A percentile compares a stretch with the other conserved stretches of the same genome.
phyloP scores from a whole-genome alignment of 1,140 invertebrate species.

The Cepaea nemoralis region DNA sequence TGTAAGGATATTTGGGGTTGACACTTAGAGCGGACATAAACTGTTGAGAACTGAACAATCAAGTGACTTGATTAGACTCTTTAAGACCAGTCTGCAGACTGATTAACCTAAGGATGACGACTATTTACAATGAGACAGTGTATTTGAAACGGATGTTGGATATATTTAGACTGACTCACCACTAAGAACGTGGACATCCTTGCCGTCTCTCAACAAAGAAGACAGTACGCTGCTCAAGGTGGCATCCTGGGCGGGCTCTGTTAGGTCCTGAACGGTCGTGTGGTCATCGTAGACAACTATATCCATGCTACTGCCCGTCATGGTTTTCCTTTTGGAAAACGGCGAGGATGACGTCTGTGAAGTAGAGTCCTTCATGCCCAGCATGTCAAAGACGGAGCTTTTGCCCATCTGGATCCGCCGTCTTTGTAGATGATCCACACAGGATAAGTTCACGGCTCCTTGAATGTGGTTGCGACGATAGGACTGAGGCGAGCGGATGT shows the following conservation, averaged over 20 bases:
- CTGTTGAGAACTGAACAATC: no score
- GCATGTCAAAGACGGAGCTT: constrained; percentile 79
- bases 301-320: constrained; percentile 73
- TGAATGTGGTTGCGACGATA: constrained; percentile 82
- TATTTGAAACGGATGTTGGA: no score
- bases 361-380: constrained; percentile 73
- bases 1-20: no score
- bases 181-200: constrained; percentile 79
- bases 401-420: constrained; percentile 80
- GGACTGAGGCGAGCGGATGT: constrained; percentile 81
- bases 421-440: constrained; percentile 81
- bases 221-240: constrained; percentile 80
- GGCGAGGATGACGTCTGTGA: constrained; percentile 73
- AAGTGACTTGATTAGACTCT: no score
- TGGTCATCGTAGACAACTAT: constrained; percentile 82
- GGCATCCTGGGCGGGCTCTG: constrained; percentile 70
- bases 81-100: no score
- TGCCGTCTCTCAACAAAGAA: constrained; percentile 80
- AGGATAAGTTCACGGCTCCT: constrained; percentile 83
- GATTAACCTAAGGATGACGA: no score
- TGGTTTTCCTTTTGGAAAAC: constrained; percentile 77
- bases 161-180: no score
- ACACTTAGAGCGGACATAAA: no score
- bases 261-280: constrained; percentile 67
- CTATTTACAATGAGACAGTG: no score